phyloP scores from a whole-genome alignment of 2,113 vertebrate species.

The Amphilophus citrinellus region DNA sequence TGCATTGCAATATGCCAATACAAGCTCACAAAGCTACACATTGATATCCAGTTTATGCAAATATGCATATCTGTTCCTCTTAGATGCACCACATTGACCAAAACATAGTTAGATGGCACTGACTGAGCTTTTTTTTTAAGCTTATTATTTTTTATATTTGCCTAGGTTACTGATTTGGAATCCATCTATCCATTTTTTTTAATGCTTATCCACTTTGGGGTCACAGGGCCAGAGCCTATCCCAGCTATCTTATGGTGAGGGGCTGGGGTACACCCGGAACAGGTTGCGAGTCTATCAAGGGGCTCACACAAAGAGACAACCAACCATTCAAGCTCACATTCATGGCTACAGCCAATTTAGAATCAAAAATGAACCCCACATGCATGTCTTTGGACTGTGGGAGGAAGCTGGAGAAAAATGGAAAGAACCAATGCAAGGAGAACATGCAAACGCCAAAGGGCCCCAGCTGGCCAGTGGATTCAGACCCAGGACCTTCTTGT shows the following conservation, averaged over 20 bases:
- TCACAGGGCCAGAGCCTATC: not conserved
- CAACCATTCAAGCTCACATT: not conserved
- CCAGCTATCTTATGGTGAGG: not conserved
- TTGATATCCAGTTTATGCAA: not conserved
- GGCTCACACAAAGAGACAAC: not conserved
- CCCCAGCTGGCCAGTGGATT: not conserved
- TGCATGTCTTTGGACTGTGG: not conserved
- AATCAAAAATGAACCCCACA: not conserved
- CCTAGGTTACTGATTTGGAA: not conserved
- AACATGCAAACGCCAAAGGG: not conserved
- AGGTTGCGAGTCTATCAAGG: not conserved
- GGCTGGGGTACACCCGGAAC: not conserved
- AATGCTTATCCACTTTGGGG: not conserved
- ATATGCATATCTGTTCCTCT: not conserved
- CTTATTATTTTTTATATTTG: not conserved
- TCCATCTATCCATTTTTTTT: not conserved
- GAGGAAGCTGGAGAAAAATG: not conserved
- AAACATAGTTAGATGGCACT: not conserved
- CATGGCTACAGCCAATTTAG: not conserved
- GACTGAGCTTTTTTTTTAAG: not conserved
- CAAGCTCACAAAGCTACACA: not conserved
- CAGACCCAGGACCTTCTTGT: not conserved
- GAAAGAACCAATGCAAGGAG: accelerated
- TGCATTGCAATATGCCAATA: not conserved
- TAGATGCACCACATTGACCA: not conserved